These are phyloP conservation scores for Seira sanloemensis DNA, from an alignment of 2,888 invertebrate species.

Conservation along the genomic window DNA sequence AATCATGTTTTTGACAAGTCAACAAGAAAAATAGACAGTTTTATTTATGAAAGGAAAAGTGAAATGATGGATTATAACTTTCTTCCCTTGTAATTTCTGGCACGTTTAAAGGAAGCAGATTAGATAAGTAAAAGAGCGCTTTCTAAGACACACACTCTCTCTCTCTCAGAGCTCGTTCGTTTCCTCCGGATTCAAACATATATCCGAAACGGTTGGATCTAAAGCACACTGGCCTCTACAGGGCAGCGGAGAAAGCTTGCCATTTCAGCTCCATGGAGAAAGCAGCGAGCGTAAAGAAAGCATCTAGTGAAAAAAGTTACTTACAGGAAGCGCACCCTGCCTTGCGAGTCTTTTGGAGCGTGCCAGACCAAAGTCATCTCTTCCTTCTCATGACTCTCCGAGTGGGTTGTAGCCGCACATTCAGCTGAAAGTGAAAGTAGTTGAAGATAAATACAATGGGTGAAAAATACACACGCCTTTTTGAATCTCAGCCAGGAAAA, in stretches of 20 bases:
- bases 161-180: too few relatives aligned
- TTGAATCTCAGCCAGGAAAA: slow-evolving; percentile 1
- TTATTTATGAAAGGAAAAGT: not conserved
- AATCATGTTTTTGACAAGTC: not conserved
- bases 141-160: too few relatives aligned
- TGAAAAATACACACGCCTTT: not conserved
- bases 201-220: too few relatives aligned
- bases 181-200: too few relatives aligned
- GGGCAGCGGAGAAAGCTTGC: too few relatives aligned
- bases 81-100: not conserved
- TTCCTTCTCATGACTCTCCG: slow-evolving; percentile 72
- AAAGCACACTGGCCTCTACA: too few relatives aligned
- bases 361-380: slow-evolving; percentile 72
- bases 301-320: slow-evolving; percentile 46
- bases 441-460: not conserved
- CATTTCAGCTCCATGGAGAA: too few relatives aligned
- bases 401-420: slow-evolving; percentile 68
- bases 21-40: not conserved
- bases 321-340: slow-evolving; percentile 72
- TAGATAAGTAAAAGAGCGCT: not conserved
- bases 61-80: not conserved
- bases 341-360: slow-evolving; percentile 66
- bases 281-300: slow-evolving; percentile 37
- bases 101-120: not conserved
- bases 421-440: slow-evolving; percentile 17